Percentiles rank a stretch among this genome's conserved stretches.
phyloP scores from a whole-genome alignment of 2,888 invertebrate genomes.

The Falcaria lacertinaria region DNA sequence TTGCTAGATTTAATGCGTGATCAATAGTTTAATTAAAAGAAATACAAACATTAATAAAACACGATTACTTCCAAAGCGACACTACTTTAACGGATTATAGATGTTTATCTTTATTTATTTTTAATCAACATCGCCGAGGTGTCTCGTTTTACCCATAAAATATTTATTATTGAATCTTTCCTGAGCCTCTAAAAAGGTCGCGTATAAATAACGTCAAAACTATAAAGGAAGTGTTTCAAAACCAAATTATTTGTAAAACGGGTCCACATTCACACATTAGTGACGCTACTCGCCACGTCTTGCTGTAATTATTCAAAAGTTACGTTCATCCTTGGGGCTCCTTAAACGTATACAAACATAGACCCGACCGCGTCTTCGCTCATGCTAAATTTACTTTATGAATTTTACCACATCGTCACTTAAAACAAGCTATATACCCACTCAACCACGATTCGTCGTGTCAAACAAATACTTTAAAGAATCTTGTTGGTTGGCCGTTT shows the following conservation, averaged over 20 bases:
- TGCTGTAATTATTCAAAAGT: conserved; percentile 71
- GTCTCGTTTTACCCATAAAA: conserved; percentile 19
- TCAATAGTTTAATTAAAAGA: no score
- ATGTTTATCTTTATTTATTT: conserved; percentile 2
- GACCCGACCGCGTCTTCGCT: background rate
- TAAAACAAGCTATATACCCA: no score
- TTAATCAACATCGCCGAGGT: background rate
- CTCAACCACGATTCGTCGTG: no score
- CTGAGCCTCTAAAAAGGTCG: conserved; percentile 45
- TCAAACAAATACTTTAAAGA: no score
- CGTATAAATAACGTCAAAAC: conserved; percentile 68
- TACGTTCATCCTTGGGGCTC: conserved; percentile 40
- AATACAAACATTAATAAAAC: no score
- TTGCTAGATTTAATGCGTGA: no score
- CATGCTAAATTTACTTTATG: background rate
- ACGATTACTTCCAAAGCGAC: no score
- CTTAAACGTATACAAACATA: conserved; percentile 10
- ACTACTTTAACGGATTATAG: no score
- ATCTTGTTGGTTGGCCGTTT: no score
- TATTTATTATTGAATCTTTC: conserved; percentile 34
- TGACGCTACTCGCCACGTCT: conserved; percentile 66
- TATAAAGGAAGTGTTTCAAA: conserved; percentile 66
- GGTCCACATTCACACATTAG: conserved; percentile 72
- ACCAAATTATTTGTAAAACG: conserved; percentile 69
- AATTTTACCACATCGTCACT: no score